These are phyloP conservation scores for Macrocentrus cingulum DNA, from an alignment of 1,140 invertebrate genomes.

Conservation along the genomic window DNA sequence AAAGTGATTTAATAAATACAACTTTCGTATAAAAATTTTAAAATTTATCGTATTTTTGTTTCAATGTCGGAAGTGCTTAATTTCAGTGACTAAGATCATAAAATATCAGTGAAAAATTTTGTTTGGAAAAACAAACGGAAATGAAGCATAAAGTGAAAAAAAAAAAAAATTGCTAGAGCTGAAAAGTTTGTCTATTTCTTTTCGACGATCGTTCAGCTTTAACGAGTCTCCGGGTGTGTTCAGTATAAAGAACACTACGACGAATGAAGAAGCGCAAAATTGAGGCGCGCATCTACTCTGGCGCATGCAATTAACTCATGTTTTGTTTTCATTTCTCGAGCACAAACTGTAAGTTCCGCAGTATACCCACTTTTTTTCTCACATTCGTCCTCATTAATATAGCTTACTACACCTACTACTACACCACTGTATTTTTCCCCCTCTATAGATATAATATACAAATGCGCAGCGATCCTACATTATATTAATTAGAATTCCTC, in stretches of 20 bases:
- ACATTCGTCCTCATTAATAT: slow-evolving; percentile 1
- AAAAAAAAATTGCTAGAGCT: too few species aligned
- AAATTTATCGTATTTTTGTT: too few species aligned
- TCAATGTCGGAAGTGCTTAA: too few species aligned
- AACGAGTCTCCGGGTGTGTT: neutral
- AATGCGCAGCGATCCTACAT: neutral
- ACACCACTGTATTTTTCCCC: neutral
- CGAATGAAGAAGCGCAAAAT: neutral
- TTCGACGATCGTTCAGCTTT: too few species aligned
- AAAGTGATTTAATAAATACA: too few species aligned
- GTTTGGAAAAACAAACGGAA: too few species aligned
- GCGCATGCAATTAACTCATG: slow-evolving; percentile 5
- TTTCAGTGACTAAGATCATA: too few species aligned
- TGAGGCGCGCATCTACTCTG: neutral
- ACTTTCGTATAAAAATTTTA: too few species aligned
- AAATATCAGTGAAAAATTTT: too few species aligned
- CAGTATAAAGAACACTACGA: neutral
- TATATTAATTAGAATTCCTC: neutral
- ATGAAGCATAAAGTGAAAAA: too few species aligned
- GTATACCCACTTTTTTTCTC: neutral
- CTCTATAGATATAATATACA: too few species aligned
- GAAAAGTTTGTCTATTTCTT: too few species aligned
- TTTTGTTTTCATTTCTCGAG: neutral
- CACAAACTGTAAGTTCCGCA: neutral
- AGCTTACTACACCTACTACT: neutral